phyloP scores from a whole-genome alignment of 2,797 vertebrate genomes.

The Eleutherodactylus coqui region DNA sequence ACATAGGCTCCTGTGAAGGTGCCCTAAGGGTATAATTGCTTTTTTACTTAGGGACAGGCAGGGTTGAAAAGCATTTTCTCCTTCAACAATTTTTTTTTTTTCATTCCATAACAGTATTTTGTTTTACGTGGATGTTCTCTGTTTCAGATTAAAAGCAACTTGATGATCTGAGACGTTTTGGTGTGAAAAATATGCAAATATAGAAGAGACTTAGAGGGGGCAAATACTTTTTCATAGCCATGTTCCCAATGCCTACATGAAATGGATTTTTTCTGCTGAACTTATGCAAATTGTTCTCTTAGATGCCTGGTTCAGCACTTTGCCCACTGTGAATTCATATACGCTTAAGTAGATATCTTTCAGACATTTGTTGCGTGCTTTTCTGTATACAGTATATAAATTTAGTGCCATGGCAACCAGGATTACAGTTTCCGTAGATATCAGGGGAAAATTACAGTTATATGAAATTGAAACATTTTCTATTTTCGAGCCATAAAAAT shows the following conservation, averaged over 20 bases:
- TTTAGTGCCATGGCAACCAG: background rate
- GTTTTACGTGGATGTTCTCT: no score
- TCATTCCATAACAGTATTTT: no score
- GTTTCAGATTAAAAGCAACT: no score
- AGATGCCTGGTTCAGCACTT: background rate
- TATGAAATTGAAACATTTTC: background rate
- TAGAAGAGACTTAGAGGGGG: no score
- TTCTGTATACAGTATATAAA: background rate
- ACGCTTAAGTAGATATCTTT: background rate
- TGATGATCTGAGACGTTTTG: no score
- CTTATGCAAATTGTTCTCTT: background rate
- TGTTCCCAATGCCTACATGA: background rate
- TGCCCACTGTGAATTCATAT: background rate
- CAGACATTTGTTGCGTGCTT: background rate
- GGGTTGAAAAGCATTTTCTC: no score
- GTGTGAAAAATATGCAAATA: no score
- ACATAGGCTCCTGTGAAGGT: no score
- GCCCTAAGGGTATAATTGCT: no score
- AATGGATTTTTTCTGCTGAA: background rate
- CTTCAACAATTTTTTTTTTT: no score
- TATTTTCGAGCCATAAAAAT: background rate
- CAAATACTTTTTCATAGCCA: no score
- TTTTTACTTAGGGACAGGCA: no score
- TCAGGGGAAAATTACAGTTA: background rate
- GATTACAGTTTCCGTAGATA: background rate